Conservation (phyloP, 2,888 invertebrate species). For the Amiota mariae region DNA sequence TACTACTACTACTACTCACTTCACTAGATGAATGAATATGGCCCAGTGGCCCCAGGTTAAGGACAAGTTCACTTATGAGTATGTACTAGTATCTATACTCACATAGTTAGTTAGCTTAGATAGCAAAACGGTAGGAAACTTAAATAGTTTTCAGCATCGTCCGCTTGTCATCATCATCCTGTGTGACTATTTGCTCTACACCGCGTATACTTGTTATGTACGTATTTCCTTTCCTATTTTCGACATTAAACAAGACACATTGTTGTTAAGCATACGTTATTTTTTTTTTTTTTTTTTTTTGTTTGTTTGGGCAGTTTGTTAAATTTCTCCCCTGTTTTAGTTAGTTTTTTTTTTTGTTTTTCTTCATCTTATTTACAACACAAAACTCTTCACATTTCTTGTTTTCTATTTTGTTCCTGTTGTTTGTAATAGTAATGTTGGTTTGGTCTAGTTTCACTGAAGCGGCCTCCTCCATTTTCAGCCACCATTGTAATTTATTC, state of each 20-base stretch:
- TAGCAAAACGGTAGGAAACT: background rate
- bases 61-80: slow-evolving; percentile 12
- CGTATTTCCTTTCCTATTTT: too few species aligned
- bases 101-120: too few species aligned
- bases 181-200: too few species aligned
- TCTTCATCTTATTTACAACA: too few species aligned
- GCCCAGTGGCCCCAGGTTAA: background rate
- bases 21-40: too few species aligned
- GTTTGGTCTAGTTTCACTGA: background rate
- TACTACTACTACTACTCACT: background rate
- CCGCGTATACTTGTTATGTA: too few species aligned
- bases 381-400: background rate
- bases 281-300: background rate
- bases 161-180: background rate
- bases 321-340: background rate
- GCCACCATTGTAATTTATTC: slow-evolving; percentile 54
- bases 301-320: slow-evolving; percentile 20
- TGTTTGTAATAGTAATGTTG: background rate
- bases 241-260: background rate
- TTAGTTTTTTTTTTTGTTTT: background rate
- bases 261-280: background rate
- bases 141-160: slow-evolving; percentile 21
- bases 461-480: background rate
- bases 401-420: background rate
- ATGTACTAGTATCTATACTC: too few species aligned